These are phyloP conservation scores for Aurelia sp. DNA, from an alignment of 30 jellyfish, hydroid and myxozoan species.

Conservation along the genomic window DNA sequence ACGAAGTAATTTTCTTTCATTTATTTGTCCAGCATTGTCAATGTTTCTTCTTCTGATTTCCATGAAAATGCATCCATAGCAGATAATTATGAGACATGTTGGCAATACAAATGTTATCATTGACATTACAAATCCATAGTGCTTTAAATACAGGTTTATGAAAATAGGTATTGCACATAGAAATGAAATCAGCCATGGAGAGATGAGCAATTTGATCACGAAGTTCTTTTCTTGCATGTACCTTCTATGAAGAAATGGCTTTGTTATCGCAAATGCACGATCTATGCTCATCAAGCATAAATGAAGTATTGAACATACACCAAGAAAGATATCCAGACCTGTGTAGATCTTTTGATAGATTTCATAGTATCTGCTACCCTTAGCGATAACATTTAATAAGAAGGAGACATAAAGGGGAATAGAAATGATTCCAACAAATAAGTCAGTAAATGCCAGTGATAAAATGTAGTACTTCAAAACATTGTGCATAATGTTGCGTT, in stretches of 20 bases:
- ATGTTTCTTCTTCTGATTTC: background rate
- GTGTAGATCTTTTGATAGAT: background rate
- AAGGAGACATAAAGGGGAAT: background rate
- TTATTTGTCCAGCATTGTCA: background rate
- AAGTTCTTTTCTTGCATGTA: background rate
- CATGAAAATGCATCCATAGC: background rate
- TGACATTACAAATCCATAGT: background rate
- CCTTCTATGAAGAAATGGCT: background rate
- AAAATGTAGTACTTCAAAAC: conserved; percentile 4
- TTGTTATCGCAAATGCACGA: background rate
- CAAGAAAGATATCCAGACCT: background rate
- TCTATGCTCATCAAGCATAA: background rate
- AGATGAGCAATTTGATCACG: background rate
- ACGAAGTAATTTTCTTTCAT: background rate
- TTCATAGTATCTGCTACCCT: background rate
- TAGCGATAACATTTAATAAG: background rate
- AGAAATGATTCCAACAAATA: conserved; percentile 4
- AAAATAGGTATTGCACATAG: background rate
- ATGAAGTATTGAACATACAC: background rate
- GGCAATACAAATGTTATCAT: background rate
- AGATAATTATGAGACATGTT: background rate
- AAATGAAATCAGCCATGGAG: background rate
- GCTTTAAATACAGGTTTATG: background rate
- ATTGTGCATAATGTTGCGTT: background rate
- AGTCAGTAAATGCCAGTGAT: conserved; percentile 32